phyloP scores from a whole-genome alignment of 2,113 vertebrate species.

The Oncorhynchus kisutch region DNA sequence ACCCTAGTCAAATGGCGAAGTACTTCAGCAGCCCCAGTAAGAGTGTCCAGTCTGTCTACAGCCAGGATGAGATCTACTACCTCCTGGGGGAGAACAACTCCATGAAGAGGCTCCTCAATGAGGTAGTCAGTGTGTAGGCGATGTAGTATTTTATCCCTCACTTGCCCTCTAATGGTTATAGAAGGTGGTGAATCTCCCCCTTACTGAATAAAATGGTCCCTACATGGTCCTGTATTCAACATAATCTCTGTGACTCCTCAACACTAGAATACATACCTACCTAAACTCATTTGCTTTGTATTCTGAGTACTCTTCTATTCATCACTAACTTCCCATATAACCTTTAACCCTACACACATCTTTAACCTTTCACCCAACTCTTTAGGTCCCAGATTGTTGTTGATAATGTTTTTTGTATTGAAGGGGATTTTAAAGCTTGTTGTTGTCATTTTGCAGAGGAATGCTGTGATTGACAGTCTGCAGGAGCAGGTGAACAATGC shows the following conservation, averaged over 20 bases:
- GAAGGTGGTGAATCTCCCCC: too few species aligned
- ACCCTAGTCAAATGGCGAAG: slow-evolving; percentile 87
- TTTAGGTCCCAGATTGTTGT: not conserved
- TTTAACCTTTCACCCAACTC: not conserved
- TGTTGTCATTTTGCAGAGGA: slow-evolving; percentile 78
- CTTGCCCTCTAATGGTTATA: too few species aligned
- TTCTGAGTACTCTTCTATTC: slow-evolving; percentile 9
- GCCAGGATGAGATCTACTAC: slow-evolving; percentile 87
- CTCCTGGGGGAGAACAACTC: slow-evolving; percentile 87
- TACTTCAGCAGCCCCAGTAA: slow-evolving; percentile 94
- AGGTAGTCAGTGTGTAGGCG: slow-evolving; percentile 62
- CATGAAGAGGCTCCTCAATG: slow-evolving; percentile 88
- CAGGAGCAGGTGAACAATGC: slow-evolving; percentile 95
- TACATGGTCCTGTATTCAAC: too few species aligned
- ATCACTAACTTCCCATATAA: too few species aligned
- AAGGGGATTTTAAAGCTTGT: slow-evolving; percentile 13
- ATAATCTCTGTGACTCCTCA: too few species aligned
- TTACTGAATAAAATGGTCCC: too few species aligned
- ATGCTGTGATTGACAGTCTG: slow-evolving; percentile 89
- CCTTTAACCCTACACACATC: too few species aligned
- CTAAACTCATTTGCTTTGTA: slow-evolving; percentile 17
- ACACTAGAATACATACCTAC: too few species aligned
- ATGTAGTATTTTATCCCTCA: too few species aligned
- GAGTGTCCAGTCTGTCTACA: slow-evolving; percentile 82
- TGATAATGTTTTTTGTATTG: slow-evolving; percentile 7